Conservation (phyloP, 2,888 invertebrate species). For the Aspidapion aeneum region DNA sequence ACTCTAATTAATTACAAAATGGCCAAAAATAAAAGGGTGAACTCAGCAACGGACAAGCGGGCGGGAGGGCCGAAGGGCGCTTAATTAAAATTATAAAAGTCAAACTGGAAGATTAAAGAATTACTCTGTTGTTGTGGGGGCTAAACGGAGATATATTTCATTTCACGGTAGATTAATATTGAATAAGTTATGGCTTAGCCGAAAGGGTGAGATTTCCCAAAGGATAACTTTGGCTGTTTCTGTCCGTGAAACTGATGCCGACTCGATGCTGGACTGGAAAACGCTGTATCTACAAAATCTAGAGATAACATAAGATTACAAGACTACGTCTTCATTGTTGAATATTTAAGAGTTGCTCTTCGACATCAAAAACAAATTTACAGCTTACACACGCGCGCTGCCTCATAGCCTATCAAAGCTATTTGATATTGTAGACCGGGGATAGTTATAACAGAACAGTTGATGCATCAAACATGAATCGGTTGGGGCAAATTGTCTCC, state of each 20-base stretch:
- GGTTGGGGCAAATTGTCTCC: no score
- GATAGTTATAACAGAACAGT: no score
- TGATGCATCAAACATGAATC: no score
- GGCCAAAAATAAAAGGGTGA: not conserved
- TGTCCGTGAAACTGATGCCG: not conserved
- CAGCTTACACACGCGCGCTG: no score
- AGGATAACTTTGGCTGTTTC: conserved; percentile 30
- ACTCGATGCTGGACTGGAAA: not conserved
- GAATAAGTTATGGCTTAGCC: conserved; percentile 51
- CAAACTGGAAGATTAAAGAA: conserved; percentile 36
- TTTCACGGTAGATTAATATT: conserved; percentile 52
- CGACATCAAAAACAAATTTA: no score
- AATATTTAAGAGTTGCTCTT: no score
- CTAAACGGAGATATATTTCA: conserved; percentile 44
- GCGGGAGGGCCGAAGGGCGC: not conserved
- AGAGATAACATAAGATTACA: no score
- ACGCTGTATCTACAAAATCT: not conserved
- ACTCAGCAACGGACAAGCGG: no score
- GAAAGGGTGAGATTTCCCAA: conserved; percentile 51
- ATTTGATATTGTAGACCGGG: no score
- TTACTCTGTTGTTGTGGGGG: conserved; percentile 27
- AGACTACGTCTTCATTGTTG: no score
- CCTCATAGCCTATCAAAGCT: no score
- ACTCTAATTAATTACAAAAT: not conserved
- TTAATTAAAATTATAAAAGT: conserved; percentile 31